Conservation (phyloP, 2,888 invertebrate genomes). For the Ganaspis brasiliensis region DNA sequence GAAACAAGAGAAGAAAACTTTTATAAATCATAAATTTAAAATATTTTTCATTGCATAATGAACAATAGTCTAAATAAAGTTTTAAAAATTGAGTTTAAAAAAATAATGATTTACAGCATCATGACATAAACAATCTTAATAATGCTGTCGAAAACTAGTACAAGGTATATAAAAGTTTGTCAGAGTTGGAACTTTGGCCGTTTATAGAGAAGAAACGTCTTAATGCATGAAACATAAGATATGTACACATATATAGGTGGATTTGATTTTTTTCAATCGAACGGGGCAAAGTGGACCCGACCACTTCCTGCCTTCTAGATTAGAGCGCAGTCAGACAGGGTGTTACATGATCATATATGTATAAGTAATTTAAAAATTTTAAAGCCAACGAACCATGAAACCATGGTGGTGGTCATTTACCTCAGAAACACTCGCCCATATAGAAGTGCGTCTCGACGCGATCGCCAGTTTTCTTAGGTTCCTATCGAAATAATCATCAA, state of each 20-base stretch:
- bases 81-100: too few relatives aligned
- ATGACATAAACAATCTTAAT: too few relatives aligned
- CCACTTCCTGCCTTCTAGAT: constrained; percentile 71
- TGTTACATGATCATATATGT: constrained; percentile 65
- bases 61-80: too few relatives aligned
- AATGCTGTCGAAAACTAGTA: too few relatives aligned
- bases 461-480: constrained; percentile 74
- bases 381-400: constrained; percentile 70
- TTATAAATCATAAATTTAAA: too few relatives aligned
- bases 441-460: constrained; percentile 75
- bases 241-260: neutral
- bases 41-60: too few relatives aligned
- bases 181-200: too few relatives aligned
- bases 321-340: constrained; percentile 46
- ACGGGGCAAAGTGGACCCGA: constrained; percentile 55
- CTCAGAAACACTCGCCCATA: constrained; percentile 70
- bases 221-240: neutral
- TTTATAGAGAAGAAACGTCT: neutral
- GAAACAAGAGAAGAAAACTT: too few relatives aligned
- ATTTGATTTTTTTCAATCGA: neutral
- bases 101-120: too few relatives aligned
- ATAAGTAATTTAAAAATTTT: constrained; percentile 50
- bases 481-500: constrained; percentile 69
- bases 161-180: neutral
- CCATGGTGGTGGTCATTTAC: constrained; percentile 69